Percentiles rank a stretch among this genome's conserved stretches.
phyloP scores from a whole-genome alignment of 2,888 invertebrate species.

The Yponomeuta malinellus region DNA sequence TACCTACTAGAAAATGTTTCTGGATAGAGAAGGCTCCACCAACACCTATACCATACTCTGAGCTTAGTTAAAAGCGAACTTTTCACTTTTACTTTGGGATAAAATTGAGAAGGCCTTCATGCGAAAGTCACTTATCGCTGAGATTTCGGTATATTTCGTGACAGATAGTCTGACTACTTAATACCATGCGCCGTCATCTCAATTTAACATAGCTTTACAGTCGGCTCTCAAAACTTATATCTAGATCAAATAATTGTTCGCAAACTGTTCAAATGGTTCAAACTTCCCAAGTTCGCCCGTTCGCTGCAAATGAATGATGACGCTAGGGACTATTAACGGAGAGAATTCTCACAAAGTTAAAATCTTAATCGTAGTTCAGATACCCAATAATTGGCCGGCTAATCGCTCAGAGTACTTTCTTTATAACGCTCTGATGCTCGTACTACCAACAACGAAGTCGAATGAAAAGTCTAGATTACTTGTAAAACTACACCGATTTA shows the following conservation, averaged over 20 bases:
- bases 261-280: conserved; percentile 1
- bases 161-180: neutral
- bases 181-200: neutral
- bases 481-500: neutral
- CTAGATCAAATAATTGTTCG: neutral
- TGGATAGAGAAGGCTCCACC: no score
- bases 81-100: neutral
- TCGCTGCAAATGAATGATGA: conserved; percentile 1
- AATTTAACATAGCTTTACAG: neutral
- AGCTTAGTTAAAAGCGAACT: no score
- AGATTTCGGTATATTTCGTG: neutral
- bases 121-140: no score
- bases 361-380: conserved; percentile 1
- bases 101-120: neutral
- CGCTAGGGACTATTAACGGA: neutral
- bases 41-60: no score
- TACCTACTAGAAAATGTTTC: no score
- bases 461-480: neutral
- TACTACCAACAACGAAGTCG: neutral
- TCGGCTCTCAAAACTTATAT: conserved; percentile 1
- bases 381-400: neutral
- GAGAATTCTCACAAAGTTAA: neutral
- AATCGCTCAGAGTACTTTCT: neutral
- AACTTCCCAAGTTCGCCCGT: neutral
- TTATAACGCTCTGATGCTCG: neutral